Evolutionary conservation across 1,140 invertebrate species (phyloP).

Genomic region (Sycobia sp.): DNA sequence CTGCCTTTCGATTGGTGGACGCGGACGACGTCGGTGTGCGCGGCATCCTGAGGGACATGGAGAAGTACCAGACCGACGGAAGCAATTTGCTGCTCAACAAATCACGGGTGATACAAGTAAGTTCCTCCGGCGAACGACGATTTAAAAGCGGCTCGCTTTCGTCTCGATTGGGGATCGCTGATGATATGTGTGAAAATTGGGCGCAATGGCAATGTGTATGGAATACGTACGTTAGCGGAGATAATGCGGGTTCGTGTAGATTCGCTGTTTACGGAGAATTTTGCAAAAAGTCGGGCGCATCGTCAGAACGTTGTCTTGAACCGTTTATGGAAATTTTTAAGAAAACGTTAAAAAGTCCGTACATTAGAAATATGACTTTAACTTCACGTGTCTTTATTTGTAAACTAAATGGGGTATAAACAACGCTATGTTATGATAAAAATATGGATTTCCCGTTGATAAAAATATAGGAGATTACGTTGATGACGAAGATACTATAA

Average conservation of each 20-base stretch:
- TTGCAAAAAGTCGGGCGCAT: too few relatives aligned
- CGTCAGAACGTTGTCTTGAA: too few relatives aligned
- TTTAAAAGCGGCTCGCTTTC: neutral
- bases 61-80: constrained; percentile 83
- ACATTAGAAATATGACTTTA: too few relatives aligned
- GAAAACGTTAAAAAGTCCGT: too few relatives aligned
- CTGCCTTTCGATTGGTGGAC: constrained; percentile 86
- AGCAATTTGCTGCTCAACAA: constrained; percentile 66
- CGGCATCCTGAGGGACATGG: constrained; percentile 82
- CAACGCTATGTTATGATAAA: too few relatives aligned
- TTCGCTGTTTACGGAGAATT: neutral
- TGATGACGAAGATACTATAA: too few relatives aligned
- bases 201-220: neutral
- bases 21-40: constrained; percentile 76
- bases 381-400: too few relatives aligned
- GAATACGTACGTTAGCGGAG: neutral
- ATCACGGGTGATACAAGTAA: constrained; percentile 66
- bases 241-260: neutral
- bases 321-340: too few relatives aligned
- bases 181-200: neutral
- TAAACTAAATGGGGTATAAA: too few relatives aligned
- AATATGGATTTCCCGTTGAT: too few relatives aligned
- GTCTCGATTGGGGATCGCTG: too few relatives aligned
- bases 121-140: constrained; percentile 10
- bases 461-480: too few relatives aligned